Conservation (phyloP, 2,113 vertebrate species). For the Anser cygnoides region DNA sequence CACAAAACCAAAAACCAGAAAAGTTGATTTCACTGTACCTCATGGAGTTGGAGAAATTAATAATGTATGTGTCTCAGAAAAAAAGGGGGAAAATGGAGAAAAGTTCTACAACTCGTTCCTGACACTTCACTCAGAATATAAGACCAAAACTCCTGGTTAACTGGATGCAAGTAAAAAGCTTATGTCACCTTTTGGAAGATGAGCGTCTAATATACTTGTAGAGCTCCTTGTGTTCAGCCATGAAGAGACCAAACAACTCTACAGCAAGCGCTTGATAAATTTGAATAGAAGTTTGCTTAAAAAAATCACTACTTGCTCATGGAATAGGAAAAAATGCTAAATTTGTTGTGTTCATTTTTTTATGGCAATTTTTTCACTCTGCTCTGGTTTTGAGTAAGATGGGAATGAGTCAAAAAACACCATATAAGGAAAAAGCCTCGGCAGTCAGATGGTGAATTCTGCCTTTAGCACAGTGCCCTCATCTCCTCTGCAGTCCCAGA, state of each 20-base stretch:
- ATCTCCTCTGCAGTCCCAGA: background rate
- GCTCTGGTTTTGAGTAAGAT: background rate
- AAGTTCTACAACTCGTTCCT: background rate
- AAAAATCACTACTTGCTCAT: background rate
- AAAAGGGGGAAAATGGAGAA: background rate
- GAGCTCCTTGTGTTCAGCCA: background rate
- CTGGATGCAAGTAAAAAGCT: background rate
- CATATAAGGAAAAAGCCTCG: background rate
- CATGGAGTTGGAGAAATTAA: background rate
- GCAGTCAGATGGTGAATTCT: background rate
- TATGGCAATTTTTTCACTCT: fast-evolving
- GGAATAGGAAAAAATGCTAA: background rate
- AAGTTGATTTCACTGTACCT: background rate
- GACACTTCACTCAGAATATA: background rate
- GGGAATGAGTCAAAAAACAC: background rate
- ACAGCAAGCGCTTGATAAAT: background rate
- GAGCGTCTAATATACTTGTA: background rate
- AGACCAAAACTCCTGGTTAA: background rate
- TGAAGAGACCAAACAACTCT: background rate
- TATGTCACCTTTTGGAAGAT: background rate
- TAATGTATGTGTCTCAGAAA: background rate
- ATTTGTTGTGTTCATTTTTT: background rate
- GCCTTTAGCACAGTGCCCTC: background rate
- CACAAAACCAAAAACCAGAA: background rate
- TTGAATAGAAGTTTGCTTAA: background rate